Base-by-base conservation (phyloP, 2,888 invertebrate genomes). In the Mechanitis mazaeus region DNA sequence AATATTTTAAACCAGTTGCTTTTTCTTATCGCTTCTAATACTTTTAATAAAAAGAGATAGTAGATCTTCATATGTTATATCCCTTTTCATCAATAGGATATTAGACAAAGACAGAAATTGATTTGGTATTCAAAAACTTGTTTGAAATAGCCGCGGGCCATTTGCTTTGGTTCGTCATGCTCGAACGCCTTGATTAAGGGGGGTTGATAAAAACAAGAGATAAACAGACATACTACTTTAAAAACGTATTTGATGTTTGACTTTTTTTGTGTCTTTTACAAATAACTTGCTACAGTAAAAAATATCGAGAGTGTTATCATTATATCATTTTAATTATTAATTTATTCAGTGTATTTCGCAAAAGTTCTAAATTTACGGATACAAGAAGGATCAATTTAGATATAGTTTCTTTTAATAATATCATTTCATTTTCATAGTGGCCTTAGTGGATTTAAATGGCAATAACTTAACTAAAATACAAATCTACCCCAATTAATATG, bases 151-250 rank as follows among this genome's bases (percentile, higher is more conserved):
- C 85, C 83, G 75, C 78, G 75, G 78, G 85, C 76, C 78, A 80
- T 85, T 86, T 84, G 79, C 81, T 81, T 81, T 80, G 79, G 80
- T 85, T 77, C 75, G 84, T 75, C 80, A 86, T 76, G 87, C 84
- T 85, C 75, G 76, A 71, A 83, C 87, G 84, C 86, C 80, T 81
- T 68, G 69, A 68, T 69, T 67, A 75, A 77, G 79, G 84, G 82
- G 65, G 65, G 63, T 64, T 76, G 77, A 67, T 71, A 75, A 81
- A 81, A 76, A 64, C 59, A 56, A 59, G 58, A 61, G 70, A 69
- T 70, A 71, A 67, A 65, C 60, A 55, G 60, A 53, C 58, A 64
- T 56, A 63, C 45, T 64, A 56, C 42, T 45, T 42, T 42, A 9
- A 42, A 42, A 42, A 42, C 42, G 42, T 9, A 42, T 42, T 42